Evolutionary conservation across 2,113 vertebrate genomes (phyloP), one percentile per base, ranked within the genome.

Genomic region (Cryptomyrus ogoouensis): DNA sequence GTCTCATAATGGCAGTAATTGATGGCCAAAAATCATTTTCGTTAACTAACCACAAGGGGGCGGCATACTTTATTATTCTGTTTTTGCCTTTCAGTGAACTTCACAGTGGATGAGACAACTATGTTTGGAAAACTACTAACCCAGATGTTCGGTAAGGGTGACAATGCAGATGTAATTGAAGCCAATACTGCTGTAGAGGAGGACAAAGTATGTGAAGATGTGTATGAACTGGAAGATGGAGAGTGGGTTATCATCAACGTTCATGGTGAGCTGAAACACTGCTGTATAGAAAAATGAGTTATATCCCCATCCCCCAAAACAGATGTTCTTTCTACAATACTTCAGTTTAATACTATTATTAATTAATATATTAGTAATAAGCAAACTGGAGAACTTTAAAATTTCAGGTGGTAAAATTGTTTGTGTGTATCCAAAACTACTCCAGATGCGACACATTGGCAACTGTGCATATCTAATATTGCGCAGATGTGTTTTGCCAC

Each of bases 211-310:
- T 91, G 53, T 1, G 92, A 94, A 49, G 88, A 95, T 15, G 91
- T 95, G 66, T 90, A 91, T 83, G 96, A 96, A 92, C 92, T 89
- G 90, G 96, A 96, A 80, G 95, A 96, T 6, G 95, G 94, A 89
- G 95, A 92, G 27, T 96, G 96, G 96, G 91, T 96, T 87, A 90
- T 96, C 13, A 93, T 96, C 31, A 92, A 93, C 12, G 89, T 96
- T 21, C 92, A 94, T 89, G 96, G 96, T 96, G 85, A 94, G 93
- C 89, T 1, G 19, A 66, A 24, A 62, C 0, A 0, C 52, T 39
- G 27, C 35, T 62, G 15, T n/a, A 52, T 52, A 56, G 85, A 35
- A 12, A 24, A 49, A 12, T 12, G 2, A 46, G 3, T 39, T n/a
- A n/a, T 13, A 49, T 47, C 44, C 24, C 9, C 44, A 50, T 27